Base-by-base conservation (phyloP, 2,888 invertebrate species). In the Tetramorium bicarinatum region DNA sequence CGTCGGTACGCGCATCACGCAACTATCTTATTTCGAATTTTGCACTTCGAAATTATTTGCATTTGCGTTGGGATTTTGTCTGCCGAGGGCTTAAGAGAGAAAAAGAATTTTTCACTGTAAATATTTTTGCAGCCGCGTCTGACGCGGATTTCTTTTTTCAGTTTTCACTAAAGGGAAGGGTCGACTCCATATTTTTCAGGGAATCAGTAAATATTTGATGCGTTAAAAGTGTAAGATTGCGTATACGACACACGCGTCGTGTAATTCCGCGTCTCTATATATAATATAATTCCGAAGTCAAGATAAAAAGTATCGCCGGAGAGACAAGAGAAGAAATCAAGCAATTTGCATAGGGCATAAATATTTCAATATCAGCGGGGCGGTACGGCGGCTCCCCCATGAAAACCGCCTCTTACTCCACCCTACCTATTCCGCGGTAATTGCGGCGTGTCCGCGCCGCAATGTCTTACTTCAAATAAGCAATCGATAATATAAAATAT, bases 401-500 rank as follows among this genome's bases (percentile, higher is more conserved):
- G 66, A 69, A 80, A 71, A 49, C 59, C 47, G 71, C 71, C 49
- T 71, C 25, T 71, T 80, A 71, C 71, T 80, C 79, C 79, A 80
- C 79, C 79, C 79, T 71, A 61, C 18, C 59, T 21, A 49, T 80
- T 80, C 59, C 49, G n/a, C 59, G 47, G 71, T 80, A 80, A 80
- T 80, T 80, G 79, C 59, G 59, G 38, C 71, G 47, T 80, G 79
- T 80, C 79, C 59, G 59, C 59, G 69, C 79, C 34, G 18, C 59
- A 41, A 71, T 59, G 38, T 80, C 79, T 80, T 80, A 80, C 49
- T 80, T 61, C 71, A 61, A 69, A 80, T 59, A 71, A 49, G 25
- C 64, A 61, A 80, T 80, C 79, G 79, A 80, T 79, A 69, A 69
- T 61, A 80, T 80, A 49, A 80, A 80, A 71, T 71, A 80, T 80